These are phyloP conservation scores for Montipora capitata DNA, from an alignment of 92 coral and sea anemone species.

Conservation along the genomic window DNA sequence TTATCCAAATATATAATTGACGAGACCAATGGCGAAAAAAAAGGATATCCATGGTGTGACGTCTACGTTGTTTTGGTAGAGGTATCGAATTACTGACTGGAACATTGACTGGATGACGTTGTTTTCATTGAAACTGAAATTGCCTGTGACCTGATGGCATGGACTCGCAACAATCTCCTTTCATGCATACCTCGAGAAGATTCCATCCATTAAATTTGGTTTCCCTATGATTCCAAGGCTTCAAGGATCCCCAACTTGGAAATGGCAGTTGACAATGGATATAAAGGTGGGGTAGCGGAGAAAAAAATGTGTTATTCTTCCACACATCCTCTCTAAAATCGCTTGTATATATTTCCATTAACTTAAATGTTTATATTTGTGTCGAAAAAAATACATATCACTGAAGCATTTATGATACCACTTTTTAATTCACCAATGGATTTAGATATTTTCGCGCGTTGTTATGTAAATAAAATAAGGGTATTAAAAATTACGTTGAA, in stretches of 20 bases:
- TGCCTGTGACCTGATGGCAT: not conserved
- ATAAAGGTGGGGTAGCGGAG: not conserved
- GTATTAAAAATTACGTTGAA: not conserved
- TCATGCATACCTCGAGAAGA: conserved; percentile 3
- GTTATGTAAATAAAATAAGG: conserved; percentile 4
- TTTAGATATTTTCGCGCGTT: no score
- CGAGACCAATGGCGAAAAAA: no score
- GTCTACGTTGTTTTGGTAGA: not conserved
- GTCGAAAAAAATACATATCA: not conserved
- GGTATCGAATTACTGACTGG: conserved; percentile 4
- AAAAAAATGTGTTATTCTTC: not conserved
- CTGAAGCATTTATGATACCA: not conserved
- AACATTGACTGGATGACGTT: not conserved
- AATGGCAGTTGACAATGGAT: conserved; percentile 6
- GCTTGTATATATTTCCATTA: not conserved
- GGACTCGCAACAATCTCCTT: conserved; percentile 30
- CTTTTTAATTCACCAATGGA: not conserved
- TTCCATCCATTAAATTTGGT: conserved; percentile 19
- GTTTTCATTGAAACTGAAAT: not conserved
- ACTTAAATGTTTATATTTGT: no score
- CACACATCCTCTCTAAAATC: not conserved
- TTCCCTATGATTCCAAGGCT: not conserved
- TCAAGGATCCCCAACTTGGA: not conserved
- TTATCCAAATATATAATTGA: no score
- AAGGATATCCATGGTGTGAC: conserved; percentile 1